Evolutionary conservation across 2,888 invertebrate species (phyloP).

Genomic region (Spodoptera picta): DNA sequence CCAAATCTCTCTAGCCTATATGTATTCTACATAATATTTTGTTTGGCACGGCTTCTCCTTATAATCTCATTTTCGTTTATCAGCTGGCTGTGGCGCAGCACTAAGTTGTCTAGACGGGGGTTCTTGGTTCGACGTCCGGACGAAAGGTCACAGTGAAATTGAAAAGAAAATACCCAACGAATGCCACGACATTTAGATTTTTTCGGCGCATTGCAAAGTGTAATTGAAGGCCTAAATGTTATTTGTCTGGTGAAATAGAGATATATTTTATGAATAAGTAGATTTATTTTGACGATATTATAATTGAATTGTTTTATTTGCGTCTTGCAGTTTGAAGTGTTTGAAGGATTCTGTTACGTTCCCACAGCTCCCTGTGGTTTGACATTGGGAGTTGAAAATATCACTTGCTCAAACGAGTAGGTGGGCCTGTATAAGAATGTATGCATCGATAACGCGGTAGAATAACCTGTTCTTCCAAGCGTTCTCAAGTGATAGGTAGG

Average conservation of each 20-base stretch:
- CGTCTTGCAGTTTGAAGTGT: conserved; percentile 2
- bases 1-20: conserved; percentile 47
- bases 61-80: conserved; percentile 64
- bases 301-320: conserved; percentile 38
- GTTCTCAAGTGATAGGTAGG: conserved; percentile 32
- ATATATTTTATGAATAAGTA: conserved; percentile 31
- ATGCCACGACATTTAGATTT: conserved; percentile 58
- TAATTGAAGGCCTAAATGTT: conserved; percentile 64
- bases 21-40: conserved; percentile 41
- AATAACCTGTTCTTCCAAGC: conserved; percentile 48
- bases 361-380: conserved; percentile 9
- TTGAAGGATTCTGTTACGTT: conserved; percentile 18
- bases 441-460: conserved; percentile 43
- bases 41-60: conserved; percentile 48
- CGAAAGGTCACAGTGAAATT: conserved; percentile 82
- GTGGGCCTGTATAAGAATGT: conserved; percentile 20
- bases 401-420: conserved; percentile 22
- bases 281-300: conserved; percentile 23
- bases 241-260: conserved; percentile 40
- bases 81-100: conserved; percentile 60
- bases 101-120: conserved; percentile 81
- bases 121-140: conserved; percentile 77
- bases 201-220: conserved; percentile 54
- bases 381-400: conserved; percentile 29
- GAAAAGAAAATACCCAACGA: conserved; percentile 77